A percentile compares a stretch with the other conserved stretches of the same genome.
These are phyloP conservation scores for Tipula helvola DNA, from an alignment of 2,888 invertebrate species.

Conservation along the genomic window DNA sequence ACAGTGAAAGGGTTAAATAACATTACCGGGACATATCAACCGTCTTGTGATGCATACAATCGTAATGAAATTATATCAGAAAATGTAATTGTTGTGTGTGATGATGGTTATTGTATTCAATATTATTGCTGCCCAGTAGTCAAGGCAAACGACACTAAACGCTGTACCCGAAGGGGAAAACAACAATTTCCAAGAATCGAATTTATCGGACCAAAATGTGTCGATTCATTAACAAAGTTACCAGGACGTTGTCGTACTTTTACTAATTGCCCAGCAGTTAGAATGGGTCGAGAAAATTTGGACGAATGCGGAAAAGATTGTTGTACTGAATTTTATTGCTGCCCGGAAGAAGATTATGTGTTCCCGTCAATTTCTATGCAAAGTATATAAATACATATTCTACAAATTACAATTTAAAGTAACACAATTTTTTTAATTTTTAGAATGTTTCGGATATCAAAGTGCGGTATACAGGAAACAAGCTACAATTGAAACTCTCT, in stretches of 20 bases:
- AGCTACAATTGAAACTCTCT: not conserved
- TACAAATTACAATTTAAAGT: not conserved
- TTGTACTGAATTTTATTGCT: not conserved
- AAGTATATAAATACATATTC: not conserved
- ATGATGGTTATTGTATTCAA: not conserved
- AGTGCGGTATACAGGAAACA: not conserved
- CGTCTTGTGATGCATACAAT: not conserved
- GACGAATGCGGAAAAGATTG: conserved; percentile 6
- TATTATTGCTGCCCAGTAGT: not conserved
- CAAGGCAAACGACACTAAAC: not conserved
- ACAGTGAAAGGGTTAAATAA: not conserved
- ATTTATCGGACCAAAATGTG: not conserved
- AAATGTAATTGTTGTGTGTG: not conserved
- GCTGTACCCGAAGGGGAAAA: not conserved
- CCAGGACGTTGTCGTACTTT: not conserved
- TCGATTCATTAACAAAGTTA: not conserved
- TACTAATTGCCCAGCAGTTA: not conserved
- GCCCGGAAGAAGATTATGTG: not conserved
- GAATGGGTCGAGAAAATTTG: not conserved
- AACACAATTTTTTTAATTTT: not conserved
- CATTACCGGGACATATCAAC: not conserved
- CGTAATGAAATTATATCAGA: not conserved
- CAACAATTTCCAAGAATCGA: not conserved
- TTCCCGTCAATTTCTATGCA: not conserved
- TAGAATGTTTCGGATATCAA: not conserved